Conservation (phyloP, 2,797 vertebrate genomes). For the Gymnodraco acuticeps region DNA sequence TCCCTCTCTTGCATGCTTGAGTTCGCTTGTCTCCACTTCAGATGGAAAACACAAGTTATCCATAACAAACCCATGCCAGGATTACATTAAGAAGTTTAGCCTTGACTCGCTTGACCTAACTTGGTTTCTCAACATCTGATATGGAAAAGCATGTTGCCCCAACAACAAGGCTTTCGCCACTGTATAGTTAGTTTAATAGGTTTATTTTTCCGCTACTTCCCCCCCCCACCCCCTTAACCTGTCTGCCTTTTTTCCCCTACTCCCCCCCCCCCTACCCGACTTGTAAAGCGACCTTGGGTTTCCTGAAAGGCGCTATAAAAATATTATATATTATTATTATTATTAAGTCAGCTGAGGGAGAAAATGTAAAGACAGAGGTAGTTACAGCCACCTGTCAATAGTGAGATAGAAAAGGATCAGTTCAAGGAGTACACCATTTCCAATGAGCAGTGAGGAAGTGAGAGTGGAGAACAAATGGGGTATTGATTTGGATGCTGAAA, state of each 20-base stretch:
- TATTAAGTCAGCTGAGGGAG: conserved; percentile 66
- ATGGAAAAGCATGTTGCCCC: conserved; percentile 71
- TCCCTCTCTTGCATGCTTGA: conserved; percentile 14
- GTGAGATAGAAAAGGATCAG: conserved; percentile 32
- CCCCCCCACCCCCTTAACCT: no score
- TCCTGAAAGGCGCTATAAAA: no score
- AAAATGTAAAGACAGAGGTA: conserved; percentile 43
- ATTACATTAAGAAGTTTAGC: conserved; percentile 85
- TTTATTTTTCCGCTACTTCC: no score
- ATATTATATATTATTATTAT: no score
- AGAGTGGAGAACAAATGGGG: conserved; percentile 37
- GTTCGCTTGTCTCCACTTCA: conserved; percentile 23
- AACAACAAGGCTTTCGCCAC: no score
- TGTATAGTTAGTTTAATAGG: no score
- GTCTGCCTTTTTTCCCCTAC: no score
- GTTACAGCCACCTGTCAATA: conserved; percentile 52
- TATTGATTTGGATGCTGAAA: conserved; percentile 63
- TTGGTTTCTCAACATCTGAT: conserved; percentile 71
- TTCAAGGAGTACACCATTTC: conserved; percentile 33
- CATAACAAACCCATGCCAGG: conserved; percentile 80
- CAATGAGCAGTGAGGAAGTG: conserved; percentile 12
- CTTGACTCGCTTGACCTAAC: conserved; percentile 50
- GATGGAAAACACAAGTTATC: conserved; percentile 45
- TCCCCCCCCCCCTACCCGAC: no score
- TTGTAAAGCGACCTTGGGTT: no score